These are phyloP conservation scores for Alosa sapidissima DNA, from an alignment of 2,797 vertebrate species.

Conservation along the genomic window DNA sequence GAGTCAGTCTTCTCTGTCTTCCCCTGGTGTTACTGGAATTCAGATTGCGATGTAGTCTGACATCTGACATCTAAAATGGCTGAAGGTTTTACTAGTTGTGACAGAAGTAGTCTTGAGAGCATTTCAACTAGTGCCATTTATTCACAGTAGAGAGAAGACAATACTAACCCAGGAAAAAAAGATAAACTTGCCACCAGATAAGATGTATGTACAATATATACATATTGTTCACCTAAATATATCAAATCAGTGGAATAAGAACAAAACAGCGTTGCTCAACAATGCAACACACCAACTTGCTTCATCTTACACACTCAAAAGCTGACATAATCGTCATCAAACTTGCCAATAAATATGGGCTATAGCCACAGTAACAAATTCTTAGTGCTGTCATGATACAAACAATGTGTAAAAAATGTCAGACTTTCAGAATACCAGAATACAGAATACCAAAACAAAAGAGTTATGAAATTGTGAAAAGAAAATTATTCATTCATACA, in stretches of 20 bases:
- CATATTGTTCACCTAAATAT: neutral
- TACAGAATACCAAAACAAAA: neutral
- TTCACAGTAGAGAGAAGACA: neutral
- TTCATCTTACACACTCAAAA: neutral
- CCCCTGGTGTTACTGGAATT: neutral
- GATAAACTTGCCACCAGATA: neutral
- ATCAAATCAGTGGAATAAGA: neutral
- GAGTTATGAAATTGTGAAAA: neutral
- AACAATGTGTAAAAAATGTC: conserved; percentile 8
- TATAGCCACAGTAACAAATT: neutral
- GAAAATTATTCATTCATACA: neutral
- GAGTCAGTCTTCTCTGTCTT: neutral
- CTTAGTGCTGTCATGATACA: neutral
- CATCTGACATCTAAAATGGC: neutral
- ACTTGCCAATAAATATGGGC: neutral
- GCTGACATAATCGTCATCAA: neutral
- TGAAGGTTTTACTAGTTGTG: too few species aligned
- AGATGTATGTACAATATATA: conserved; percentile 2
- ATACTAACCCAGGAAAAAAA: neutral
- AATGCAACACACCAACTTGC: neutral
- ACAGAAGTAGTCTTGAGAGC: neutral
- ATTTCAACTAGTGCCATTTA: neutral
- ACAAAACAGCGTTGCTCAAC: neutral
- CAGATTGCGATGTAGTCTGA: neutral
- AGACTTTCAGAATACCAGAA: neutral